These are phyloP conservation scores for Papilio protenor DNA, from an alignment of 2,888 invertebrate genomes.

Conservation along the genomic window DNA sequence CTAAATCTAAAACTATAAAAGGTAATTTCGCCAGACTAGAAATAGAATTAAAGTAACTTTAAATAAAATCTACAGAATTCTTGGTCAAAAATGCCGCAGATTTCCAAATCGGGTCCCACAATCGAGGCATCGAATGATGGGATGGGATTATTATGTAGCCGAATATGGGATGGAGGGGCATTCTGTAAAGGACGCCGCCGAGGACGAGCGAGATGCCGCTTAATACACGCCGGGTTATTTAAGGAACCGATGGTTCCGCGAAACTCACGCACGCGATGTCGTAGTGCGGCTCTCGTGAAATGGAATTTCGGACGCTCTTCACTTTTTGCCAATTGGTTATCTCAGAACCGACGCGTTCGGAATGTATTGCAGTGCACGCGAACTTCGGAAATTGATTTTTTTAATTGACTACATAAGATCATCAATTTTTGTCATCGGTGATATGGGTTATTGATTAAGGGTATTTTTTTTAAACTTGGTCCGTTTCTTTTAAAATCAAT, in stretches of 20 bases:
- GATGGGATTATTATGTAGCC: slow-evolving; percentile 75
- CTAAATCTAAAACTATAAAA: background rate
- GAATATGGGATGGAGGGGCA: slow-evolving; percentile 72
- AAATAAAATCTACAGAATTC: slow-evolving; percentile 44
- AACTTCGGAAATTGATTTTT: slow-evolving; percentile 8
- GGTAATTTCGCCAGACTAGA: slow-evolving; percentile 9
- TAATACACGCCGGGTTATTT: slow-evolving; percentile 69
- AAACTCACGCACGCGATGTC: slow-evolving; percentile 73
- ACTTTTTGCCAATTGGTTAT: slow-evolving; percentile 59
- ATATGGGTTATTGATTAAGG: background rate
- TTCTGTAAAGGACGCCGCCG: slow-evolving; percentile 81
- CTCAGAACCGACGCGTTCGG: slow-evolving; percentile 9
- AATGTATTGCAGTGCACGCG: slow-evolving; percentile 12
- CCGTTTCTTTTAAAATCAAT: background rate
- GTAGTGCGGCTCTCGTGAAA: slow-evolving; percentile 68
- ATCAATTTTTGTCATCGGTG: background rate
- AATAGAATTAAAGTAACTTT: slow-evolving; percentile 17
- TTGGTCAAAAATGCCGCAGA: slow-evolving; percentile 64
- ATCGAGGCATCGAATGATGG: slow-evolving; percentile 68
- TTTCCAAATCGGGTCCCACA: slow-evolving; percentile 79
- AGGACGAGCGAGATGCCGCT: slow-evolving; percentile 71
- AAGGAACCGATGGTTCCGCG: slow-evolving; percentile 70
- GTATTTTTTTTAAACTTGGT: background rate
- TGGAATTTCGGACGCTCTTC: slow-evolving; percentile 58
- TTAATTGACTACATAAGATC: background rate